These are phyloP conservation scores for Scelioninae gen. 1 DNA, from an alignment of 2,888 invertebrate species.

Conservation along the genomic window DNA sequence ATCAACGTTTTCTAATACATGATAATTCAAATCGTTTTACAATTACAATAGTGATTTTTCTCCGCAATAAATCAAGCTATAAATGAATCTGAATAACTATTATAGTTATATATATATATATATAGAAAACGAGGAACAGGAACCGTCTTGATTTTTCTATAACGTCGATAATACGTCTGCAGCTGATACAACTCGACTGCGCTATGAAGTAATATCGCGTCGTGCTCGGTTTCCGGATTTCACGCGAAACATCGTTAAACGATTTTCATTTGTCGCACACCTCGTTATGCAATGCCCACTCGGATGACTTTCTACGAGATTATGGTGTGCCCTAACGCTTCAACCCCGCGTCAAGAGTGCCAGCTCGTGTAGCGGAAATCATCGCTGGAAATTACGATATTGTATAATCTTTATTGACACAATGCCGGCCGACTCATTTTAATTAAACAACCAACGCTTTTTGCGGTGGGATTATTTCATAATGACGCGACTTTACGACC, in stretches of 20 bases:
- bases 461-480: slow-evolving; percentile 17
- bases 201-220: slow-evolving; percentile 24
- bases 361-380: slow-evolving; percentile 29
- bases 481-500: slow-evolving; percentile 14
- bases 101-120: too few species aligned
- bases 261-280: slow-evolving; percentile 59
- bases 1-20: too few species aligned
- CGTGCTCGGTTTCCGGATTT: slow-evolving; percentile 64
- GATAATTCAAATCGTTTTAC: not conserved
- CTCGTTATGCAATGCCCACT: slow-evolving; percentile 40
- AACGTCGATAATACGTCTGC: slow-evolving; percentile 29
- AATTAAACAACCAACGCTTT: slow-evolving; percentile 7
- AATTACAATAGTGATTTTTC: not conserved
- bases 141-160: slow-evolving; percentile 9
- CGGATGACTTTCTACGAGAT: slow-evolving; percentile 64
- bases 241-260: slow-evolving; percentile 42
- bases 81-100: slow-evolving; percentile 25
- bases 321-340: slow-evolving; percentile 22
- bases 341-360: slow-evolving; percentile 22
- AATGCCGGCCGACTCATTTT: slow-evolving; percentile 20
- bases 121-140: slow-evolving; percentile 39
- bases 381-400: slow-evolving; percentile 40
- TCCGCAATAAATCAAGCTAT: slow-evolving; percentile 4
- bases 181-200: slow-evolving; percentile 22
- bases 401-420: slow-evolving; percentile 45